Evolutionary conservation across 2,113 vertebrate species (phyloP).

Genomic region (Potamarius usumacintae): DNA sequence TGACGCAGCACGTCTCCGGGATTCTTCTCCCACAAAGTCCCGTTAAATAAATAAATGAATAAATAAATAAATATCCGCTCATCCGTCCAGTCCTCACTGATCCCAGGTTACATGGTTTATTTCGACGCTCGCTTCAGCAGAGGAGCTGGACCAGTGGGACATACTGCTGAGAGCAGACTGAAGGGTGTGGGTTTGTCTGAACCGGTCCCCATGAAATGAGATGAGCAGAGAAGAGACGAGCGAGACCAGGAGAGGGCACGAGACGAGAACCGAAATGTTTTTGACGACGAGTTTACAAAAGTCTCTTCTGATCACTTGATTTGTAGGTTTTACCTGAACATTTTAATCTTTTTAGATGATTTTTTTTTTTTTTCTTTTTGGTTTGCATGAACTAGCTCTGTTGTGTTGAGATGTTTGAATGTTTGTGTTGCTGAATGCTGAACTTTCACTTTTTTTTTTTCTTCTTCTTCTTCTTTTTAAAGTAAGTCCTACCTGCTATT

Average conservation of each 20-base stretch:
- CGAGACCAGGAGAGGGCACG: background rate
- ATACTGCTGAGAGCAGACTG: conserved; percentile 9
- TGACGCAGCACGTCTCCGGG: conserved; percentile 12
- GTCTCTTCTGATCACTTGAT: conserved; percentile 47
- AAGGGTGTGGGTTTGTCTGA: background rate
- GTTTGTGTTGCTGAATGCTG: conserved; percentile 26
- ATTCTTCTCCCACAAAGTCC: background rate
- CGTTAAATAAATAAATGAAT: background rate
- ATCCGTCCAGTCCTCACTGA: conserved; percentile 33
- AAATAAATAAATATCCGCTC: background rate
- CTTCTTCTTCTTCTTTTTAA: background rate
- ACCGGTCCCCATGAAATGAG: background rate
- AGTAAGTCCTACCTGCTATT: conserved; percentile 38
- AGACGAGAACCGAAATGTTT: conserved; percentile 15
- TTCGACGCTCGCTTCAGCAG: conserved; percentile 19
- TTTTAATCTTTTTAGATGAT: conserved; percentile 28
- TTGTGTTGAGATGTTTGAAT: conserved; percentile 19
- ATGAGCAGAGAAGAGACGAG: background rate
- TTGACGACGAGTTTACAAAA: conserved; percentile 35
- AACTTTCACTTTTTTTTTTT: background rate
- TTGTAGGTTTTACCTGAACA: conserved; percentile 31
- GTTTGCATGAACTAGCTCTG: conserved; percentile 31
- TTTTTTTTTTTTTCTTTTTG: background rate
- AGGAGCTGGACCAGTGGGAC: conserved; percentile 19
- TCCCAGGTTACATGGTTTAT: background rate